Conservation (phyloP, 2,113 vertebrate species). For the Mirza zaza region DNA sequence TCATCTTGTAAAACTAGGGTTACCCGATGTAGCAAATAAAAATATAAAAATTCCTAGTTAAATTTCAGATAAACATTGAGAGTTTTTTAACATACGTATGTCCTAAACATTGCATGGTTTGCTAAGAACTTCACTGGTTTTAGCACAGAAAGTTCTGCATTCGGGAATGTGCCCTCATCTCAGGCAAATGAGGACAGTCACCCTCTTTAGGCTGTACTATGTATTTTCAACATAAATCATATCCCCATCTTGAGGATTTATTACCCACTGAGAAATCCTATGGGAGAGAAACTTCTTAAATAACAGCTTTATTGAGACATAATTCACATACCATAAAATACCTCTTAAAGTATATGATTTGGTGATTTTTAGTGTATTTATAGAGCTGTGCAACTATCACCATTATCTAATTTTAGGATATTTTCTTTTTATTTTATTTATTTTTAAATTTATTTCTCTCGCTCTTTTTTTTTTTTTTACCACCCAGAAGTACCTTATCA, state of each 20-base stretch:
- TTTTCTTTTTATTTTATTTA: not conserved
- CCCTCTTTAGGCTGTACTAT: not conserved
- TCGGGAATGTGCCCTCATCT: not conserved
- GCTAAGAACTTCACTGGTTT: not conserved
- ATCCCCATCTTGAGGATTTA: not conserved
- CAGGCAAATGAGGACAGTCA: not conserved
- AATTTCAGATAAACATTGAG: not conserved
- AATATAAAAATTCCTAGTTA: not conserved
- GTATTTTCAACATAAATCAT: not conserved
- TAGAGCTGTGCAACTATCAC: not conserved
- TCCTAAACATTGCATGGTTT: not conserved
- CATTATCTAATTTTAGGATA: not conserved
- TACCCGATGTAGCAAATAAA: conserved; percentile 19
- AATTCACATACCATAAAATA: not conserved
- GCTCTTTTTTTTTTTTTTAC: too few relatives aligned
- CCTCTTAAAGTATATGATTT: not conserved
- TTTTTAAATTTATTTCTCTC: too few relatives aligned
- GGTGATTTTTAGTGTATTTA: not conserved
- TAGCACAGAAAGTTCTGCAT: not conserved
- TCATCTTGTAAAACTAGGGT: not conserved
- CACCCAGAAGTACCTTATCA: too few relatives aligned
- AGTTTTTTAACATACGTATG: not conserved
- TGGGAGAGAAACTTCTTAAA: not conserved
- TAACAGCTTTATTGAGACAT: not conserved
- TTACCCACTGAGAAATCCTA: not conserved